These are phyloP conservation scores for Benitochromis conjunctus DNA, from an alignment of 2,113 vertebrate species.

Conservation along the genomic window DNA sequence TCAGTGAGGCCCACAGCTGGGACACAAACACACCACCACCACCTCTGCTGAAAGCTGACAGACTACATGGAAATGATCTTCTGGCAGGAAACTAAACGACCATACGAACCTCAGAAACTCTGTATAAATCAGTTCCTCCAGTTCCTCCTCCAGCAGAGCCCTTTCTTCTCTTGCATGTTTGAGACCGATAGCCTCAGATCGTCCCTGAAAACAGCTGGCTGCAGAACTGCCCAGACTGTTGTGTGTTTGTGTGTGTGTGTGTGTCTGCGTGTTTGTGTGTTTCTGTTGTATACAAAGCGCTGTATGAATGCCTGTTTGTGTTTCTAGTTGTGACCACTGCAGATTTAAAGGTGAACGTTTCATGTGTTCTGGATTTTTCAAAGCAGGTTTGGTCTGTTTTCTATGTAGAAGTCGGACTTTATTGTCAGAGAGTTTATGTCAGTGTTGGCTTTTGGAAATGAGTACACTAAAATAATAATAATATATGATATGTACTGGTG, in stretches of 20 bases:
- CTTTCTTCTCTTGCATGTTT: slow-evolving; percentile 46
- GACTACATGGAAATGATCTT: not conserved
- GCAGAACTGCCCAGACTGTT: not conserved
- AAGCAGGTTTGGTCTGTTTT: slow-evolving; percentile 5
- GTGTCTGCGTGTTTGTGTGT: not conserved
- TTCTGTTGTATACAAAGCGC: slow-evolving; percentile 3
- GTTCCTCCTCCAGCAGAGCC: not conserved
- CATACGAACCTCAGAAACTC: slow-evolving; percentile 31
- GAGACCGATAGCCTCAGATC: not conserved
- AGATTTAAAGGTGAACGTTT: slow-evolving; percentile 31
- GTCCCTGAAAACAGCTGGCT: not conserved
- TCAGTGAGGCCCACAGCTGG: not conserved
- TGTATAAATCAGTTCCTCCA: not conserved
- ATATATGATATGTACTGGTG: not conserved
- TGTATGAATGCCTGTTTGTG: slow-evolving; percentile 24
- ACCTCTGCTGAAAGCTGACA: not conserved
- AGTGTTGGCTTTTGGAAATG: not conserved
- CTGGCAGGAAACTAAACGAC: not conserved
- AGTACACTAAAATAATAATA: not conserved
- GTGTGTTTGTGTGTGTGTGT: not conserved
- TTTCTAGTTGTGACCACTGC: not conserved
- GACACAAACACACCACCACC: slow-evolving; percentile 2
- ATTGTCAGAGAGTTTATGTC: not conserved
- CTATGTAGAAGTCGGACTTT: not conserved
- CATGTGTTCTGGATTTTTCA: not conserved